These are phyloP conservation scores for Emberiza fucata DNA, from an alignment of 2,113 vertebrate genomes.

Conservation along the genomic window DNA sequence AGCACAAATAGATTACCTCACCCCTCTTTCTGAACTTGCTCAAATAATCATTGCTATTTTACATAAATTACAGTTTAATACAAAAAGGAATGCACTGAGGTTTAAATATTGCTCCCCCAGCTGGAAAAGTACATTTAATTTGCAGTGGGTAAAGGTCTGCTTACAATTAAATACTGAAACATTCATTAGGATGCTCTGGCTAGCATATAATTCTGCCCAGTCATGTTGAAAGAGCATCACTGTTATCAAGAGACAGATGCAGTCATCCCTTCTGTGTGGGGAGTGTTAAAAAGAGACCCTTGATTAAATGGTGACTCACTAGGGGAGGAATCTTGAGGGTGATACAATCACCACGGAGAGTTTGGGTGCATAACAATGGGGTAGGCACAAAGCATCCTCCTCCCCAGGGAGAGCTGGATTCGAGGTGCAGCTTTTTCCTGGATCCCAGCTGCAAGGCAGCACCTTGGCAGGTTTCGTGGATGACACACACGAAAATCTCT, in stretches of 20 bases:
- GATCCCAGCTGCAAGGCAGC: not conserved
- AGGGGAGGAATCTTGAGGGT: not conserved
- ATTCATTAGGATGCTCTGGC: slow-evolving; percentile 5
- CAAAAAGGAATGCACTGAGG: not conserved
- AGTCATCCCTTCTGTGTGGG: not conserved
- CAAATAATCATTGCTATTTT: not conserved
- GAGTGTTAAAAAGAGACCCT: not conserved
- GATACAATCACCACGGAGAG: not conserved
- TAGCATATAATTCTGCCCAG: not conserved
- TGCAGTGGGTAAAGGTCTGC: not conserved
- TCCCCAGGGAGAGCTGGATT: not conserved
- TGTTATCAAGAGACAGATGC: not conserved
- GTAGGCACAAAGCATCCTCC: not conserved
- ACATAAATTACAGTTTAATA: not conserved
- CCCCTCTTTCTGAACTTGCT: not conserved
- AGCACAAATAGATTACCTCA: not conserved
- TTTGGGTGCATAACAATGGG: not conserved
- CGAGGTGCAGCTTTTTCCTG: not conserved
- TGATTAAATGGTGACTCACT: not conserved
- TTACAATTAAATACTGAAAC: not conserved
- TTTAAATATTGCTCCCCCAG: not conserved
- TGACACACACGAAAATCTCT: not conserved
- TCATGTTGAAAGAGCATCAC: slow-evolving; percentile 4
- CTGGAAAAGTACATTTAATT: not conserved
- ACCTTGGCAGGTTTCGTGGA: not conserved